Base-by-base conservation (phyloP, 1,140 invertebrate genomes). In the Bicyclus anynana region DNA sequence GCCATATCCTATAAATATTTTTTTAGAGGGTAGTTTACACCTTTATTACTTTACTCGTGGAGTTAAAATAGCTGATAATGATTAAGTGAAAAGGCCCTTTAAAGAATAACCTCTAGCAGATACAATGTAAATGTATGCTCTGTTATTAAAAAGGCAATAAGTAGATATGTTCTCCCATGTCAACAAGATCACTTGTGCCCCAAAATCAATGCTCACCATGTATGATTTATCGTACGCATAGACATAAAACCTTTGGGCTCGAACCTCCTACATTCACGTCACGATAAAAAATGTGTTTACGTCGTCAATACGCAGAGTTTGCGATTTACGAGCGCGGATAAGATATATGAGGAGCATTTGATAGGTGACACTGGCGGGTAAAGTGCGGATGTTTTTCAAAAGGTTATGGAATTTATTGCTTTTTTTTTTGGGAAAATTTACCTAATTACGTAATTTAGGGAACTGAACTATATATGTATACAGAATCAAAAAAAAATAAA, bases 281-380 rank as follows among this genome's bases (percentile, higher is more conserved):
- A 33, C 13, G 26, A 52, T 52, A 52, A 59, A 47, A 42, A 59
- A 59, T 59, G 56, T 46, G 49, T 47, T 59, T 52, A 44, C 56
- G 42, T 47, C 56, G 40, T 27, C 37, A 38, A 38, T 52, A 40
- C 26, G 26, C 21, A 17, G 14, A 53, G 26, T 47, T 38, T 26
- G 53, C 21, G 46, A 55, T 55, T 55, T 55, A 55, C 40, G 18
- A 20, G 1, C 13, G 33, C 20, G 9, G 5, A 40, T 16, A 40
- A 52, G 50, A 52, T 27, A 18, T 52, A 52, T 27, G 20, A 46
- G 42, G 17, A 21, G 7, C n/a, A 52, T 26, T 38, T 23, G 35
- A 40, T 12, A 27, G 20, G 35, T 12, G 21, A 20, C 50, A 40
- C 6, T 38, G 21, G 16, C 18, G 16, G 29, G 1, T 4, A n/a